Evolutionary conservation across 2,797 vertebrate species (phyloP).

Genomic region (Schizopygopsis pylzovi): DNA sequence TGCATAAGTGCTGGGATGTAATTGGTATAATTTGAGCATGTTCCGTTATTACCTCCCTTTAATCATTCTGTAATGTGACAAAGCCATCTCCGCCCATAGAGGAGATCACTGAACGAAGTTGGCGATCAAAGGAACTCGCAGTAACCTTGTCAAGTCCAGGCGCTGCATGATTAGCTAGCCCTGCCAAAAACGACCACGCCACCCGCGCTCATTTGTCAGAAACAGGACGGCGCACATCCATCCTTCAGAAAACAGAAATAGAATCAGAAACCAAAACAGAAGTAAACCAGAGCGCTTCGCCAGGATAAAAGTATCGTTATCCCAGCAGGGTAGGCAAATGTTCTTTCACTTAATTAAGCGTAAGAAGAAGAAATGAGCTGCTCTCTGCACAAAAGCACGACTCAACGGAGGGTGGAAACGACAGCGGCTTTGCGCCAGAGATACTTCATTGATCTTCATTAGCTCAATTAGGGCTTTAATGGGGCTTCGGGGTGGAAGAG

Average conservation of each 20-base stretch:
- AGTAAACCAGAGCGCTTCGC: slow-evolving; percentile 69
- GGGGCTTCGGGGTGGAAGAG: slow-evolving; percentile 66
- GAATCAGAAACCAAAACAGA: slow-evolving; percentile 29
- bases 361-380: slow-evolving; percentile 34
- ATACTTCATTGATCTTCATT: slow-evolving; percentile 81
- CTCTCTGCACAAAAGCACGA: slow-evolving; percentile 36
- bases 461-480: slow-evolving; percentile 76
- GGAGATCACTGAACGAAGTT: slow-evolving; percentile 33
- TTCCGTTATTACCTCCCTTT: slow-evolving; percentile 48
- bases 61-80: slow-evolving; percentile 50
- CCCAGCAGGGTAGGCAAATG: slow-evolving; percentile 56
- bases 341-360: slow-evolving; percentile 66
- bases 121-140: slow-evolving; percentile 18
- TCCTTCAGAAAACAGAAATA: slow-evolving; percentile 18
- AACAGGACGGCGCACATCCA: slow-evolving; percentile 45
- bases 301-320: slow-evolving; percentile 70
- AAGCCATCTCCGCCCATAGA: slow-evolving; percentile 39
- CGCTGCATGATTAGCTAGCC: slow-evolving; percentile 43
- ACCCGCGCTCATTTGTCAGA: slow-evolving; percentile 39
- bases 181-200: slow-evolving; percentile 24
- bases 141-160: slow-evolving; percentile 53
- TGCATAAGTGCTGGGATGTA: slow-evolving; percentile 48
- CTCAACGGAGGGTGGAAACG: slow-evolving; percentile 55
- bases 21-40: slow-evolving; percentile 57
- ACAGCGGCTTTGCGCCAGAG: slow-evolving; percentile 55